These are phyloP conservation scores for Pantherophis vulpinus DNA, from an alignment of 2,797 vertebrate genomes.

Conservation along the genomic window DNA sequence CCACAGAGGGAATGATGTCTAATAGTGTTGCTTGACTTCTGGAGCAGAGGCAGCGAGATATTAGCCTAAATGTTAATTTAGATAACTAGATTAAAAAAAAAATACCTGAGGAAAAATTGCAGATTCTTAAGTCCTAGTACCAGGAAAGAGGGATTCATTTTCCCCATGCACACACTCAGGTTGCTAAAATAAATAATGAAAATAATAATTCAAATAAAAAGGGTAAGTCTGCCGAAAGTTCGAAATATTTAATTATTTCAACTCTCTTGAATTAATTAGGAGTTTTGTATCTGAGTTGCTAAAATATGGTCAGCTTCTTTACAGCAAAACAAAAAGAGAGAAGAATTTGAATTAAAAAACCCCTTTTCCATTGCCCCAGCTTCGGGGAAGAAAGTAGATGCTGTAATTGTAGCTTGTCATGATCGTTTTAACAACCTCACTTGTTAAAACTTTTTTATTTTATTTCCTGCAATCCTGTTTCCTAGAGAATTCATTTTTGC, in stretches of 20 bases:
- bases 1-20: constrained; percentile 3
- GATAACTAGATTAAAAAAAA: not conserved
- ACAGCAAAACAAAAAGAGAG: not conserved
- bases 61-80: not conserved
- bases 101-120: not conserved
- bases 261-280: not conserved
- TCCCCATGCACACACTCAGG: not conserved
- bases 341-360: not conserved
- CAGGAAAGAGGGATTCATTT: constrained; percentile 8
- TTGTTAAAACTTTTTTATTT: not conserved
- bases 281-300: not conserved
- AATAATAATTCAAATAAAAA: not conserved
- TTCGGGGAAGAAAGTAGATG: not conserved
- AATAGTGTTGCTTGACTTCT: not conserved
- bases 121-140: not conserved
- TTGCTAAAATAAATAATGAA: not conserved
- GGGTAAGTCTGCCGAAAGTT: not conserved
- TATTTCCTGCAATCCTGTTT: not conserved
- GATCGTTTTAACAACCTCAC: not conserved
- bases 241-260: not conserved
- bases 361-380: not conserved
- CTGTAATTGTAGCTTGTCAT: not conserved
- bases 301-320: not conserved
- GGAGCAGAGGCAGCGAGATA: not conserved
- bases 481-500: not conserved